phyloP scores from a whole-genome alignment of 2,888 invertebrate species.

The Ophioninae sp. region DNA sequence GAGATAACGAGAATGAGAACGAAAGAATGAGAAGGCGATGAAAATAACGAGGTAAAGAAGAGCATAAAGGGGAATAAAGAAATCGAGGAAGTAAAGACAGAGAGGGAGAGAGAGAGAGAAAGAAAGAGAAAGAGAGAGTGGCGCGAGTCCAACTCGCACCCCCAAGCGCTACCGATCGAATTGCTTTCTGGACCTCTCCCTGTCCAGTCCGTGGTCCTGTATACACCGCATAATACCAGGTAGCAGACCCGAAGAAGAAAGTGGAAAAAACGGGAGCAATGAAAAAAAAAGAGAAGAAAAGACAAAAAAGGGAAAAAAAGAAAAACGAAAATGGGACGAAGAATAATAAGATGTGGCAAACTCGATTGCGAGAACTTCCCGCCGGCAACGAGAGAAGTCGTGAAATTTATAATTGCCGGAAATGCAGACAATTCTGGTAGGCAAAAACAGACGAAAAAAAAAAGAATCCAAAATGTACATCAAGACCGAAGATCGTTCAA shows the following conservation, averaged over 20 bases:
- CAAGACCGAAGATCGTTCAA: background rate
- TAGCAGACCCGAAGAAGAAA: constrained; percentile 41
- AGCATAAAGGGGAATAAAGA: constrained; percentile 49
- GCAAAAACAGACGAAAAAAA: background rate
- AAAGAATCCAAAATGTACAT: background rate
- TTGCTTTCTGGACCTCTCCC: constrained; percentile 50
- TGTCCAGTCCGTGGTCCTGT: constrained; percentile 43
- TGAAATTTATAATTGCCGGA: constrained; percentile 45
- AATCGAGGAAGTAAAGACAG: background rate
- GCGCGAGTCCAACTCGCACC: constrained; percentile 57
- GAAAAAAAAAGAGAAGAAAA: background rate
- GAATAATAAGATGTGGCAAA: constrained; percentile 59
- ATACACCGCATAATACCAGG: constrained; percentile 59
- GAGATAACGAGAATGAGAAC: constrained; percentile 9
- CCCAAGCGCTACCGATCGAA: constrained; percentile 63
- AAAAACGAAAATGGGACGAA: constrained; percentile 10
- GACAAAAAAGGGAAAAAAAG: constrained; percentile 16
- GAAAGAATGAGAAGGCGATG: constrained; percentile 45
- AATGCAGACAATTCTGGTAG: constrained; percentile 14
- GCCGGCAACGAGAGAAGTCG: constrained; percentile 36
- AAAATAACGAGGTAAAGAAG: constrained; percentile 62
- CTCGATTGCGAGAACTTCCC: constrained; percentile 54
- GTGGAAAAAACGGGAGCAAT: constrained; percentile 10
- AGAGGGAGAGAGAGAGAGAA: constrained; percentile 11
- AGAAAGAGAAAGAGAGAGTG: constrained; percentile 10